These are phyloP conservation scores for Pempheris klunzingeri DNA, from an alignment of 2,797 vertebrate genomes.

Conservation along the genomic window DNA sequence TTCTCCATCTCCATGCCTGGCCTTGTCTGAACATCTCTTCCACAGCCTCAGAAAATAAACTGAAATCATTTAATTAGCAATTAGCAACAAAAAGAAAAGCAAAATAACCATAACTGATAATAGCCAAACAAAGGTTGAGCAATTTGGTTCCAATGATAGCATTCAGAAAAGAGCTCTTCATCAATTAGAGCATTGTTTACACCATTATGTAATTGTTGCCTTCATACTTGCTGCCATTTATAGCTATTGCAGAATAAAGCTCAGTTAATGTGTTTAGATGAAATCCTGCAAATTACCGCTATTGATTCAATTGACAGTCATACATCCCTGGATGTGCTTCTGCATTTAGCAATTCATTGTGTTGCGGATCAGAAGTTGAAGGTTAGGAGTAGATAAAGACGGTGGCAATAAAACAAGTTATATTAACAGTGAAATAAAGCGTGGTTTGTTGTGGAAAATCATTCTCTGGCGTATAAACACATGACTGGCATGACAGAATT, in stretches of 20 bases:
- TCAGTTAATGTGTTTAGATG: constrained; percentile 46
- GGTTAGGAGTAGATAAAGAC: constrained; percentile 48
- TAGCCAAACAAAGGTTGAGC: constrained; percentile 31
- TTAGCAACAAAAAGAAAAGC: constrained; percentile 26
- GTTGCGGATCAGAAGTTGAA: constrained; percentile 25
- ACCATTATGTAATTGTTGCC: constrained; percentile 55
- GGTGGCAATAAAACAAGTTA: constrained; percentile 36
- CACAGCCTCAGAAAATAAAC: constrained; percentile 49
- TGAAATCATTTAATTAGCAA: constrained; percentile 46
- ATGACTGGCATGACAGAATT: constrained; percentile 63
- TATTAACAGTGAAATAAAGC: constrained; percentile 50
- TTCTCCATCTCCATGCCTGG: constrained; percentile 20
- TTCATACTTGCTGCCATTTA: constrained; percentile 45
- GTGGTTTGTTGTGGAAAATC: constrained; percentile 51
- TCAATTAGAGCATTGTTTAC: constrained; percentile 59
- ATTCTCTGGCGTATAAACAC: constrained; percentile 57
- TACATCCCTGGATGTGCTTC: constrained; percentile 16
- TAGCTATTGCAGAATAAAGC: constrained; percentile 40
- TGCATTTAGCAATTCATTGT: constrained; percentile 43
- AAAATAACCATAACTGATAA: constrained; percentile 41
- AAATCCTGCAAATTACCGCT: constrained; percentile 30
- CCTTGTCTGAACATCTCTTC: constrained; percentile 39
- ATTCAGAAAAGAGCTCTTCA: constrained; percentile 47
- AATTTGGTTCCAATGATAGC: constrained; percentile 41
- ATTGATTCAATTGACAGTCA: constrained; percentile 28